Conservation (phyloP, 2,797 vertebrate genomes). For the Neosilurus hyrtlii region DNA sequence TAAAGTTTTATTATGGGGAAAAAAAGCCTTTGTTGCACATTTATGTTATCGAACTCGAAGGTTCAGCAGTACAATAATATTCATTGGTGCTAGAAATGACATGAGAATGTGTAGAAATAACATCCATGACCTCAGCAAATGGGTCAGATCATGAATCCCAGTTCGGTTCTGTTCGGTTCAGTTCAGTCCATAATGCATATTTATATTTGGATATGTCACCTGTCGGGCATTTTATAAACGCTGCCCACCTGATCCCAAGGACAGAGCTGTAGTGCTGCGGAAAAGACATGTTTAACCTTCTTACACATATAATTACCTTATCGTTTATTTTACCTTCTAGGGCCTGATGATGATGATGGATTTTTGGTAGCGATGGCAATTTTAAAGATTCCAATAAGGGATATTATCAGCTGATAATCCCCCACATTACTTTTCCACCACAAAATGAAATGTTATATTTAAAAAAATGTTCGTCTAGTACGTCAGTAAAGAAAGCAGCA, state of each 20-base stretch:
- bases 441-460: too few species aligned
- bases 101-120: neutral
- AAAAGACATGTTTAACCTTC: neutral
- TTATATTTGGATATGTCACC: neutral
- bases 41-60: neutral
- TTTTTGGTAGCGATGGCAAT: too few species aligned
- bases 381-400: too few species aligned
- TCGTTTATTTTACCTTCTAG: neutral
- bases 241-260: neutral
- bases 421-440: too few species aligned
- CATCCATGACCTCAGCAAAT: neutral
- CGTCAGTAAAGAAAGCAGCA: too few species aligned
- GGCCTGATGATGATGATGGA: too few species aligned
- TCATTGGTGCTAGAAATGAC: neutral
- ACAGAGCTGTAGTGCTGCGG: neutral
- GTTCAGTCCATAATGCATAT: neutral
- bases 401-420: too few species aligned
- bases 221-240: neutral
- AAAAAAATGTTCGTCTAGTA: too few species aligned
- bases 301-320: neutral
- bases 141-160: too few species aligned
- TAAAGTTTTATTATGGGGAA: too few species aligned
- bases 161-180: too few species aligned
- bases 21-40: neutral
- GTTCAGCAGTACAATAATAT: neutral